A percentile compares a stretch with the other conserved stretches of the same genome.
These are phyloP conservation scores for Cygnus olor DNA, from an alignment of 2,797 vertebrate genomes.

Conservation along the genomic window DNA sequence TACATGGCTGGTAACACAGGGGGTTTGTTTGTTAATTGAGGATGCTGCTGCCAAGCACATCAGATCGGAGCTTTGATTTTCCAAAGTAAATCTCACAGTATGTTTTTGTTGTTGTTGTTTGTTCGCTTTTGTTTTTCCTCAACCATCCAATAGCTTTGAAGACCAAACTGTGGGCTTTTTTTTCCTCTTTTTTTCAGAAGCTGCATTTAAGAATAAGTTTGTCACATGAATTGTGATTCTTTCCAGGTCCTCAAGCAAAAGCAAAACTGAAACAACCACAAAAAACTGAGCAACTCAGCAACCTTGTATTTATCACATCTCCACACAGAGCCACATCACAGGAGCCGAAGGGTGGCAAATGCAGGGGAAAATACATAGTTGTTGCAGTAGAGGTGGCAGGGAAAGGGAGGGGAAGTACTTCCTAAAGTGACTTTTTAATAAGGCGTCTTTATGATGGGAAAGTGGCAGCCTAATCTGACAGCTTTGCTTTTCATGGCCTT, in stretches of 20 bases:
- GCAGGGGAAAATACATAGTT: background rate
- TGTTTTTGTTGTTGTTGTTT: background rate
- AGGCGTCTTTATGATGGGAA: background rate
- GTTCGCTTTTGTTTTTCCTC: background rate
- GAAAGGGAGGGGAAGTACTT: background rate
- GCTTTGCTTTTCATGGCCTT: background rate
- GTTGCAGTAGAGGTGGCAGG: background rate
- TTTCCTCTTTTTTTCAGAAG: background rate
- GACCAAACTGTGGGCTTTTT: background rate
- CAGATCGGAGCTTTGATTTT: background rate
- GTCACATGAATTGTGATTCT: background rate
- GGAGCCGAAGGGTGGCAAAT: background rate
- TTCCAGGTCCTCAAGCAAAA: background rate
- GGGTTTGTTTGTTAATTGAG: background rate
- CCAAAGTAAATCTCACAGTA: background rate
- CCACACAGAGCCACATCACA: background rate
- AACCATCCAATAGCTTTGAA: background rate
- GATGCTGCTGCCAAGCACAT: background rate
- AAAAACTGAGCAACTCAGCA: background rate
- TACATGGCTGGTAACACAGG: background rate
- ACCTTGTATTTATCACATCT: background rate
- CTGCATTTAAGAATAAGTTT: background rate
- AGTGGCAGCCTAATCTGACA: background rate
- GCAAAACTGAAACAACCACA: background rate
- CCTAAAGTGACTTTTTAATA: background rate